phyloP scores from a whole-genome alignment of 2,797 vertebrate genomes.

The Notolabrus celidotus region DNA sequence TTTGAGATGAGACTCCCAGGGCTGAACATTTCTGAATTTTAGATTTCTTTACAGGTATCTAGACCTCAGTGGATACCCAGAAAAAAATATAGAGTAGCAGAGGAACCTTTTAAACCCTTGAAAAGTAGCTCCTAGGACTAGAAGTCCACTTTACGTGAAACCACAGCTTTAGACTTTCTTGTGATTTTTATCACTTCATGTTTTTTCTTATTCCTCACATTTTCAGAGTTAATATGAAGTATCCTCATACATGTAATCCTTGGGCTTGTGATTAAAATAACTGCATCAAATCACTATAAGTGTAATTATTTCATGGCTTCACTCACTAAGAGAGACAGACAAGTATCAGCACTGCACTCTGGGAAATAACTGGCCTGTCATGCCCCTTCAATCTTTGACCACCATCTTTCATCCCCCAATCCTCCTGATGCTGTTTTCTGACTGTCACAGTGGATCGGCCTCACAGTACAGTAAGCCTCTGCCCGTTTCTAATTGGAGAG shows the following conservation, averaged over 20 bases:
- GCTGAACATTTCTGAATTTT: background rate
- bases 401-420: slow-evolving; percentile 69
- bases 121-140: background rate
- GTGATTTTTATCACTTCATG: too few relatives aligned
- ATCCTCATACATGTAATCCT: slow-evolving; percentile 24
- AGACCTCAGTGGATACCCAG: background rate
- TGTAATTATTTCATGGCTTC: slow-evolving; percentile 14
- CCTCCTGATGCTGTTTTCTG: slow-evolving; percentile 71
- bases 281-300: slow-evolving; percentile 21
- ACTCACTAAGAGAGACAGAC: slow-evolving; percentile 19
- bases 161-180: too few relatives aligned
- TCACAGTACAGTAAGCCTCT: slow-evolving; percentile 67
- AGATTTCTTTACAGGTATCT: background rate
- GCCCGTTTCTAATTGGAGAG: slow-evolving; percentile 75
- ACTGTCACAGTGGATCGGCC: slow-evolving; percentile 75
- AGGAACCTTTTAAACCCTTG: background rate
- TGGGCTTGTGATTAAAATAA: slow-evolving; percentile 39
- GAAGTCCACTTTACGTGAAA: background rate
- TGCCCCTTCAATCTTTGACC: slow-evolving; percentile 57
- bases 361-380: slow-evolving; percentile 73
- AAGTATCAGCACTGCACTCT: slow-evolving; percentile 58
- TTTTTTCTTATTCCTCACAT: slow-evolving; percentile 23
- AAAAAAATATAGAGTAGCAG: background rate
- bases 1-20: too few relatives aligned
- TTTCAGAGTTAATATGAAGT: slow-evolving; percentile 15